These are phyloP conservation scores for Paratrypauchen microcephalus DNA, from an alignment of 2,797 vertebrate species.

Conservation along the genomic window DNA sequence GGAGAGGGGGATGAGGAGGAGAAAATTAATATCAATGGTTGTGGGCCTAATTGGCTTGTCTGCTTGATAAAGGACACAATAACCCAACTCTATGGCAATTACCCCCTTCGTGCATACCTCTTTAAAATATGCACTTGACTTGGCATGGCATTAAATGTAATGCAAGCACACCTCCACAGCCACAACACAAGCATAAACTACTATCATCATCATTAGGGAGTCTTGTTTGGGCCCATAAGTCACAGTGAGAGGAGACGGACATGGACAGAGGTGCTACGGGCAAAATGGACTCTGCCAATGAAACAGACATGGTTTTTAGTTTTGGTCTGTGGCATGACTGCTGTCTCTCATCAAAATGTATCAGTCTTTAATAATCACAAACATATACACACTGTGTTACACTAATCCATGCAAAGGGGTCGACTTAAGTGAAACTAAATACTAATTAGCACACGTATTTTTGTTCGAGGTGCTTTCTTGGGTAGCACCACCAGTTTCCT, in stretches of 20 bases:
- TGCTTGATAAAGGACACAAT: constrained; percentile 69
- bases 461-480: no score
- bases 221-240: constrained; percentile 49
- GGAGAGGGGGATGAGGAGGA: constrained; percentile 23
- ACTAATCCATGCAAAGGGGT: no score
- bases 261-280: constrained; percentile 62
- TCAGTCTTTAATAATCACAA: constrained; percentile 45
- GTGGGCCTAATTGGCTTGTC: constrained; percentile 70
- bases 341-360: constrained; percentile 46
- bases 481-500: no score
- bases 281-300: constrained; percentile 55
- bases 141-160: constrained; percentile 24
- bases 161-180: constrained; percentile 22
- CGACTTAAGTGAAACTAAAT: no score
- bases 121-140: constrained; percentile 27
- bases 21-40: constrained; percentile 70
- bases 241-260: constrained; percentile 57
- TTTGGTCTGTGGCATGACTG: constrained; percentile 30
- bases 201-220: constrained; percentile 65
- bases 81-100: constrained; percentile 44
- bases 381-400: constrained; percentile 37
- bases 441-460: background rate
- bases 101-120: constrained; percentile 15
- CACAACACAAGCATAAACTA: constrained; percentile 65
- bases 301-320: constrained; percentile 45